These are phyloP conservation scores for Tachycineta bicolor DNA, from an alignment of 2,113 vertebrate genomes.

Conservation along the genomic window DNA sequence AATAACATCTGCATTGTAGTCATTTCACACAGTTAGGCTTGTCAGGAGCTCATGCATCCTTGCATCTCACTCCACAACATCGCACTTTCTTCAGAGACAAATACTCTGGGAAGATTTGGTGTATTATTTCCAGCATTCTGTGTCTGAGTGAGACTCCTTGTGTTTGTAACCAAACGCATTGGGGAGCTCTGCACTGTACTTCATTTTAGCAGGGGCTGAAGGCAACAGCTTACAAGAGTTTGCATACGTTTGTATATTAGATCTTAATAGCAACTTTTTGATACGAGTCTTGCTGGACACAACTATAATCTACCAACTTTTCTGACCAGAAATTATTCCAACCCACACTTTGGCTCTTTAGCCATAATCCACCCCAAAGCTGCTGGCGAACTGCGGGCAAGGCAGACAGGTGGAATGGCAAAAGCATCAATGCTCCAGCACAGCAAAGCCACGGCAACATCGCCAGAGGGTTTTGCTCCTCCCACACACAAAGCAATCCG, in stretches of 20 bases:
- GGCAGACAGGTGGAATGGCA: background rate
- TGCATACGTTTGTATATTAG: background rate
- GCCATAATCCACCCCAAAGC: background rate
- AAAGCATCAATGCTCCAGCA: background rate
- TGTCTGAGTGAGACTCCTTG: background rate
- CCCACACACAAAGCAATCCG: background rate
- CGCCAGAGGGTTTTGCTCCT: slow-evolving; percentile 3
- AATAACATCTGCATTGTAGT: slow-evolving; percentile 60
- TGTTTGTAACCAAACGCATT: background rate
- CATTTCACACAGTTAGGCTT: background rate
- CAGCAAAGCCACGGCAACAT: background rate
- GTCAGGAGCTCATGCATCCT: slow-evolving; percentile 27
- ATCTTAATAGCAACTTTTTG: background rate
- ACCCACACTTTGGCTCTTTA: background rate
- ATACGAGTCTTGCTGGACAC: background rate
- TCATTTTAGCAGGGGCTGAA: background rate
- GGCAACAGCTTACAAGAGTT: background rate
- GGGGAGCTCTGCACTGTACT: background rate
- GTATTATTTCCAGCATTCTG: background rate
- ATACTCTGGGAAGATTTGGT: background rate
- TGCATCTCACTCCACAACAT: background rate
- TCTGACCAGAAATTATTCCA: background rate
- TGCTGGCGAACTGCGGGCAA: background rate
- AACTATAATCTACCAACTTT: background rate
- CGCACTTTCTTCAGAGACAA: background rate